Conservation (phyloP, 2,113 vertebrate species). For the Mystacornis crossleyi region DNA sequence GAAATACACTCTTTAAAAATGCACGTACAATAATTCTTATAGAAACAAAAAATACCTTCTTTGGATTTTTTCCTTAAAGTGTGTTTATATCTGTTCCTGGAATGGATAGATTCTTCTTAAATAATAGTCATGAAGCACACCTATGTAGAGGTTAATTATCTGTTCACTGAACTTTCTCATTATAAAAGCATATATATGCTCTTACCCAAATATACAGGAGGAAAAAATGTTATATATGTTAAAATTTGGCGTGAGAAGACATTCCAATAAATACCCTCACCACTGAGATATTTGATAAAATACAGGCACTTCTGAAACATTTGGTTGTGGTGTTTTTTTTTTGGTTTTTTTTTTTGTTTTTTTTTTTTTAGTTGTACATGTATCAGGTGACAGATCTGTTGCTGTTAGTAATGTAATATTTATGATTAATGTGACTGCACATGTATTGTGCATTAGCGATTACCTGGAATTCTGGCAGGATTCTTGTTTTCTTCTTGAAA, state of each 20-base stretch:
- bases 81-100: not conserved
- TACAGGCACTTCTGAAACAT: not conserved
- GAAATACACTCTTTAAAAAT: not conserved
- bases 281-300: not conserved
- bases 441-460: not conserved
- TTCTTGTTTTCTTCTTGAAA: not conserved
- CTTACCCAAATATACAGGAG: not conserved
- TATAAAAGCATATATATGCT: not conserved
- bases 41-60: not conserved
- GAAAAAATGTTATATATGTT: not conserved
- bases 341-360: not conserved
- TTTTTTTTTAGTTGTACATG: not conserved
- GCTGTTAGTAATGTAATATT: not conserved
- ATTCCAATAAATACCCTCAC: not conserved
- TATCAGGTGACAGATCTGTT: not conserved
- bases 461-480: not conserved
- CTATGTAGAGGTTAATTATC: not conserved
- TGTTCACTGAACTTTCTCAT: not conserved
- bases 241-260: not conserved
- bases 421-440: not conserved
- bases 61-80: not conserved
- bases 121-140: not conserved
- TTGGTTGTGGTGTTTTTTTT: fast-evolving
- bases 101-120: not conserved
- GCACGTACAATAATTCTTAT: not conserved